Percentiles rank a stretch among this genome's conserved stretches.
Conservation (phyloP, 2,888 invertebrate species). For the Venustoraphidia nigricollis region DNA sequence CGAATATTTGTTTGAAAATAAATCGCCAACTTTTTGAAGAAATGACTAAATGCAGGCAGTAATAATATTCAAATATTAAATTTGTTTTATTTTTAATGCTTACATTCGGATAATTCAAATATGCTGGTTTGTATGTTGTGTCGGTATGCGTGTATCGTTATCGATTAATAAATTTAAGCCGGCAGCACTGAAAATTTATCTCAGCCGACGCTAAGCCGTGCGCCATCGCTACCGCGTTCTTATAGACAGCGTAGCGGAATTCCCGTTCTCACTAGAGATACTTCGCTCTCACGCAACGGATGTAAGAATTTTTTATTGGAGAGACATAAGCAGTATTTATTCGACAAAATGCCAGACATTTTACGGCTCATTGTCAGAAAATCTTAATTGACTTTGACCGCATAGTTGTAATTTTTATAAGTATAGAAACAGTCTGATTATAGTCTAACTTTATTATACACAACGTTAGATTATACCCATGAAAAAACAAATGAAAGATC, state of each 20-base stretch:
- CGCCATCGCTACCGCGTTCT: conserved; percentile 40
- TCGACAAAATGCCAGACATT: too few relatives aligned
- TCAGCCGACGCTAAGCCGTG: conserved; percentile 33
- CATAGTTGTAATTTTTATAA: too few relatives aligned
- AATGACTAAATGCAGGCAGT: too few relatives aligned
- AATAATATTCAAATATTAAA: not conserved
- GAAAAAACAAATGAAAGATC: too few relatives aligned
- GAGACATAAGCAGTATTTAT: not conserved
- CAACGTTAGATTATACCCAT: too few relatives aligned
- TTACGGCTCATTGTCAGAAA: not conserved
- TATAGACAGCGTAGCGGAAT: conserved; percentile 44
- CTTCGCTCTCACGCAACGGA: conserved; percentile 5
- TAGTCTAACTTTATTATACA: too few relatives aligned
- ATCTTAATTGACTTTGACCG: not conserved
- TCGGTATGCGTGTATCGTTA: conserved; percentile 3
- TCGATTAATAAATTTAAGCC: conserved; percentile 16
- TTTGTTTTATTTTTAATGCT: not conserved
- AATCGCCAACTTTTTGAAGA: too few relatives aligned
- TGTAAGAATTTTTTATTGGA: not conserved
- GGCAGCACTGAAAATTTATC: conserved; percentile 45
- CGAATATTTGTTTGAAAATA: too few relatives aligned
- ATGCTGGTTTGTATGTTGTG: not conserved
- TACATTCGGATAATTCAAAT: too few relatives aligned
- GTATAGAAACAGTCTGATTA: too few relatives aligned
- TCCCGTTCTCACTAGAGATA: conserved; percentile 29